Evolutionary conservation across 2,797 vertebrate species (phyloP), one percentile per base, ranked within the genome.

Genomic region (Remorina albescens): DNA sequence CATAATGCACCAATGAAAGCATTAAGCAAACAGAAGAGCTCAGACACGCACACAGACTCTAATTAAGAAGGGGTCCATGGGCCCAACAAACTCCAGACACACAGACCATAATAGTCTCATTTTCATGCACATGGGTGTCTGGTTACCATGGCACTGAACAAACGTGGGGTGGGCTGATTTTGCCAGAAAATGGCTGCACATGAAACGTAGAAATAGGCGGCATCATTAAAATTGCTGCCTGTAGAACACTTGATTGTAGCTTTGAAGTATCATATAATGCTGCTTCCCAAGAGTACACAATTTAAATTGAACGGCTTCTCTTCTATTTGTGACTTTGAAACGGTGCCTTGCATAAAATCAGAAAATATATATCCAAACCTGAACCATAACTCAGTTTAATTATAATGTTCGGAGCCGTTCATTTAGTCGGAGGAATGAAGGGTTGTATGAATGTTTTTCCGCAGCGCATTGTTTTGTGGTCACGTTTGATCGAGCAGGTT

Each of bases 81-180:
- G 83, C 81, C 87, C 81, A 76, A 81, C 56, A 68, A 84, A 75
- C 71, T 85, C 83, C 86, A 91, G 89, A 84, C 88, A 86, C 80
- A 83, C 87, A 75, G 80, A 83, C 86, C 67, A 75, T 89, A 90
- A 93, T 91, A 88, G 90, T 80, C 84, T 91, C 69, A 90, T 92
- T 89, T 89, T 90, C 56, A 93, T 92, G 88, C 91, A 92, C 86
- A 84, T 81, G 76, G 82, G 70, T 88, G 77, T 87, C 87, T 88
- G 87, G 86, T 91, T 89, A 73, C 85, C 85, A 92, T 91, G 80
- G 88, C 74, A 71, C 76, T 80, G 74, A 80, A 73, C 83, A 86
- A 88, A 84, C 44, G 21, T 46, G 9, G 66, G 74, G 63, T 55
- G 75, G 81, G 63, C 65, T 71, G 68, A 76, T 84, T 87, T 85